Conservation (phyloP, 2,888 invertebrate genomes). For the Arge pagana region DNA sequence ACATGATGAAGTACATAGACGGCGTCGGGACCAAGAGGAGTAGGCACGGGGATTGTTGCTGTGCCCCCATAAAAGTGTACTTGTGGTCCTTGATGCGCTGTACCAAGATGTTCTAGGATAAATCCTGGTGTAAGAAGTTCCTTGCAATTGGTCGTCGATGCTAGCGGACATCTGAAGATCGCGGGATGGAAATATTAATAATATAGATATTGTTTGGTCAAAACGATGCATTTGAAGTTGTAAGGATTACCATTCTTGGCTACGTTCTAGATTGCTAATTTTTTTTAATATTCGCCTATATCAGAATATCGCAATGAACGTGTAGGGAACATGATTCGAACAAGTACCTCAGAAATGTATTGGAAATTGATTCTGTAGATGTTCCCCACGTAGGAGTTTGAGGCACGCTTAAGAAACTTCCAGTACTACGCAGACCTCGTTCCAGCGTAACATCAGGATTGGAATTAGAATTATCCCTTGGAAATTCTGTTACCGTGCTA, state of each 20-base stretch:
- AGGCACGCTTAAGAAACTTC: conserved; percentile 20
- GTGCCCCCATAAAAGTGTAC: conserved; percentile 45
- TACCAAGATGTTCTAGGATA: conserved; percentile 45
- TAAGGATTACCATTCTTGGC: no score
- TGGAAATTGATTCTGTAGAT: conserved; percentile 47
- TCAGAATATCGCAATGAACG: no score
- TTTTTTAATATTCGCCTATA: no score
- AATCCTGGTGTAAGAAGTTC: conserved; percentile 37
- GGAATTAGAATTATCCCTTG: conserved; percentile 5
- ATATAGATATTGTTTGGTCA: no score
- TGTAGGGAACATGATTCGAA: no score
- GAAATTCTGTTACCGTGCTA: conserved; percentile 5
- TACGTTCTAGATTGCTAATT: no score
- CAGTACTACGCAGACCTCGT: neutral
- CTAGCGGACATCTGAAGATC: conserved; percentile 44
- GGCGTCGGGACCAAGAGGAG: conserved; percentile 43
- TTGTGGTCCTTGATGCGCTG: conserved; percentile 42
- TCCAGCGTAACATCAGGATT: conserved; percentile 17
- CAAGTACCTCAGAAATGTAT: no score
- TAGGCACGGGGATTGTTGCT: conserved; percentile 42
- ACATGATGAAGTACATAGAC: conserved; percentile 44
- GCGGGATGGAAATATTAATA: no score
- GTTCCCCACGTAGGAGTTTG: conserved; percentile 49
- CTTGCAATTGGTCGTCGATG: conserved; percentile 34
- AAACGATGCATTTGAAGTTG: no score